Percentiles rank a stretch among this genome's conserved stretches.
Conservation (phyloP, 2,888 invertebrate genomes). For the Polydrusus cervinus region DNA sequence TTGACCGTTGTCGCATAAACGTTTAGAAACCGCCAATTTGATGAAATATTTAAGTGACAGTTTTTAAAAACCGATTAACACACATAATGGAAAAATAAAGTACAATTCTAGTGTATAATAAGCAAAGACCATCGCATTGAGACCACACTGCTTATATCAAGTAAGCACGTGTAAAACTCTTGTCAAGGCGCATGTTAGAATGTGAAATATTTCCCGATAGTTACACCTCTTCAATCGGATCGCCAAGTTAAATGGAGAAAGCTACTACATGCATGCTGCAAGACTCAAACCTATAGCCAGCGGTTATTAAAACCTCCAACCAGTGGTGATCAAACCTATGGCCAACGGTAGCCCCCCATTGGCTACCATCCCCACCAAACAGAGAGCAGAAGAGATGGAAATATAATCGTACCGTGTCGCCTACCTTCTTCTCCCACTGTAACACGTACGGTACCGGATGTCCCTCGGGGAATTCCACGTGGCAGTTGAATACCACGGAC, state of each 20-base stretch:
- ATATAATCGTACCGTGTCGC: constrained; percentile 90
- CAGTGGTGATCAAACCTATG: constrained; percentile 34
- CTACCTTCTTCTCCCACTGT: constrained; percentile 99
- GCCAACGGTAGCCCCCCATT: constrained; percentile 22
- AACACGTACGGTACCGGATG: constrained; percentile 97
- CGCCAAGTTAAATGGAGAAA: background rate
- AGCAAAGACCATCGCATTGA: too few relatives aligned
- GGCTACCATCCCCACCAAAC: constrained; percentile 32
- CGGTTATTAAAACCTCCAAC: background rate
- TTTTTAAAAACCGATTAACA: too few relatives aligned
- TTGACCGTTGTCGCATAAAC: too few relatives aligned
- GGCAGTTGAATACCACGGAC: constrained; percentile 98
- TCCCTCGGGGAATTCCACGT: constrained; percentile 97
- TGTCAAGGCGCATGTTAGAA: too few relatives aligned
- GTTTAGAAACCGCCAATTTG: too few relatives aligned
- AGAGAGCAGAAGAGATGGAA: constrained; percentile 70
- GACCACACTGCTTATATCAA: too few relatives aligned
- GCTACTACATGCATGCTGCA: constrained; percentile 12
- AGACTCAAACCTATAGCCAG: constrained; percentile 42
- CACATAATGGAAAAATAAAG: too few relatives aligned
- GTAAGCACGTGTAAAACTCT: too few relatives aligned
- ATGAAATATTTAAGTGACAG: too few relatives aligned
- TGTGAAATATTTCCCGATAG: too few relatives aligned
- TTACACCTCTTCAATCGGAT: too few relatives aligned
- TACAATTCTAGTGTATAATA: too few relatives aligned